Conservation (phyloP, 2,888 invertebrate species). For the Cosmia trapezina region DNA sequence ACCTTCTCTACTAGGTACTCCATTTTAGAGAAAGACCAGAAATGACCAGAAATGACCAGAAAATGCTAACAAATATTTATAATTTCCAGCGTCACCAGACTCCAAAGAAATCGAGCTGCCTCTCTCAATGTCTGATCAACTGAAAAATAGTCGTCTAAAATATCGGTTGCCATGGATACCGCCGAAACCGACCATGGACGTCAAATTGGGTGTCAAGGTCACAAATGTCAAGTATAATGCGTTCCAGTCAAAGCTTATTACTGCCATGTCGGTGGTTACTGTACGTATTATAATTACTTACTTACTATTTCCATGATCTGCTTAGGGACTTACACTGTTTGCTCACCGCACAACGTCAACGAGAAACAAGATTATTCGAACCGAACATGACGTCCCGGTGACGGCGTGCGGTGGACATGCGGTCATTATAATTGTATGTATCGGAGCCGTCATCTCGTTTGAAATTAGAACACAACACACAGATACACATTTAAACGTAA, state of each 20-base stretch:
- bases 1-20: background rate
- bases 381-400: too few relatives aligned
- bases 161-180: conserved; percentile 83
- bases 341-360: too few relatives aligned
- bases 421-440: too few relatives aligned
- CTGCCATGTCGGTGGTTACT: conserved; percentile 78
- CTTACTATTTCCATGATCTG: background rate
- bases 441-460: background rate
- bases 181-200: conserved; percentile 71
- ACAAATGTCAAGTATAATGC: conserved; percentile 79
- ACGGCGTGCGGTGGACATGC: too few relatives aligned
- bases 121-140: conserved; percentile 86
- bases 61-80: too few relatives aligned
- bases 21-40: background rate
- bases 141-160: conserved; percentile 88
- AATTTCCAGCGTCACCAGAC: conserved; percentile 68
- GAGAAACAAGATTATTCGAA: too few relatives aligned
- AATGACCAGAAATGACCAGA: background rate
- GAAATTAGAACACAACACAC: background rate
- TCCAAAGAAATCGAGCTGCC: conserved; percentile 81
- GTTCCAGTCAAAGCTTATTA: conserved; percentile 76
- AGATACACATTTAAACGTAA: too few relatives aligned
- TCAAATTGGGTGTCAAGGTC: conserved; percentile 76
- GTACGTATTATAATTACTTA: conserved; percentile 66
- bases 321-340: background rate